A percentile compares a stretch with the other conserved stretches of the same genome.
These are phyloP conservation scores for Poeciliopsis turneri DNA, from an alignment of 2,797 vertebrate species.

Conservation along the genomic window DNA sequence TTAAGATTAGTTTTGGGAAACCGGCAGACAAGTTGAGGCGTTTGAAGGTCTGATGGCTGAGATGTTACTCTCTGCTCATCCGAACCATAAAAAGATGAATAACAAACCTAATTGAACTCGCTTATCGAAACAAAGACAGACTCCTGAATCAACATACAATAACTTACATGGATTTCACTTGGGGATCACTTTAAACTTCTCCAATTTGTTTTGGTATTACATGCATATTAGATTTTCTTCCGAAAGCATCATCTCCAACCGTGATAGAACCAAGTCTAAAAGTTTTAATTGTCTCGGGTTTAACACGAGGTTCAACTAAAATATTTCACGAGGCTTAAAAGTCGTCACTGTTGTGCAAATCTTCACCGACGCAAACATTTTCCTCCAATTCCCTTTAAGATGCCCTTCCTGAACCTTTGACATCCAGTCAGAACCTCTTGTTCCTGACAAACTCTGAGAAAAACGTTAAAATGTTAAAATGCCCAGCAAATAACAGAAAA, in stretches of 20 bases:
- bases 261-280: neutral
- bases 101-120: neutral
- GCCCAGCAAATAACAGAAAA: neutral
- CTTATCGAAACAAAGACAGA: neutral
- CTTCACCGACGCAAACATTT: neutral
- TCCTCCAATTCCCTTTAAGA: neutral
- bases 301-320: neutral
- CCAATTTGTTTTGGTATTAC: neutral
- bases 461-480: neutral
- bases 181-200: neutral
- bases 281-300: neutral
- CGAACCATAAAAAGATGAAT: neutral
- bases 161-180: neutral
- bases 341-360: neutral
- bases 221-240: neutral
- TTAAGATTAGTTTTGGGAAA: no score
- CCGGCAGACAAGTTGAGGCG: no score
- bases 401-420: neutral
- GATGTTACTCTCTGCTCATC: neutral
- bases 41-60: neutral
- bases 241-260: neutral
- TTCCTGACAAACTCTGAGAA: neutral
- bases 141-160: neutral
- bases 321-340: neutral
- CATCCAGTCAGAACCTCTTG: neutral